These are phyloP conservation scores for Phymorhynchus buccinoides DNA, from an alignment of 1,140 invertebrate genomes.

Conservation along the genomic window DNA sequence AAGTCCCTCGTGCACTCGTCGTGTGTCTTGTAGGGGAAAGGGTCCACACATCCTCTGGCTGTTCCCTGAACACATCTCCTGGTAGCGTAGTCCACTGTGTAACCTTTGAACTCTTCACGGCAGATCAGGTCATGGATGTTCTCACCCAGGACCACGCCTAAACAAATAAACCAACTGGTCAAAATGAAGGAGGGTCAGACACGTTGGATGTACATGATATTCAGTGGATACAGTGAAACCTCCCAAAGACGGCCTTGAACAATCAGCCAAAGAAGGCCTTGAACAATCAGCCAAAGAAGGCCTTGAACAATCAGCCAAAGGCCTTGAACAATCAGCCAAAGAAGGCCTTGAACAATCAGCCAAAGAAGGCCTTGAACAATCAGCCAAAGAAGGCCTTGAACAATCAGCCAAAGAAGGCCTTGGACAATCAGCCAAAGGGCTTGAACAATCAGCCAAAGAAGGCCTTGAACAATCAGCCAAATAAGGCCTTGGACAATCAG, in stretches of 20 bases:
- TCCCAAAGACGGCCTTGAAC: neutral
- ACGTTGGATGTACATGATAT: too few relatives aligned
- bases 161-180: neutral
- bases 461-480: too few relatives aligned
- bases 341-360: too few relatives aligned
- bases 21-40: slow-evolving; percentile 39
- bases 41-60: slow-evolving; percentile 26
- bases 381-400: too few relatives aligned
- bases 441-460: too few relatives aligned
- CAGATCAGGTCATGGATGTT: slow-evolving; percentile 34
- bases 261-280: neutral
- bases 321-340: neutral
- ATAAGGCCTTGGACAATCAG: too few relatives aligned
- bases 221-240: neutral
- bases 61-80: neutral
- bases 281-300: too few relatives aligned
- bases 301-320: too few relatives aligned
- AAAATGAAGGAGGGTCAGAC: too few relatives aligned
- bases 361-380: too few relatives aligned
- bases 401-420: too few relatives aligned
- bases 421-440: too few relatives aligned
- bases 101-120: slow-evolving; percentile 29
- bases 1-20: slow-evolving; percentile 34
- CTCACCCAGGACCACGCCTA: slow-evolving; percentile 7
- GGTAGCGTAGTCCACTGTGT: slow-evolving; percentile 29